Evolutionary conservation across 2,888 invertebrate species (phyloP).

Genomic region (Sicus ferrugineus): DNA sequence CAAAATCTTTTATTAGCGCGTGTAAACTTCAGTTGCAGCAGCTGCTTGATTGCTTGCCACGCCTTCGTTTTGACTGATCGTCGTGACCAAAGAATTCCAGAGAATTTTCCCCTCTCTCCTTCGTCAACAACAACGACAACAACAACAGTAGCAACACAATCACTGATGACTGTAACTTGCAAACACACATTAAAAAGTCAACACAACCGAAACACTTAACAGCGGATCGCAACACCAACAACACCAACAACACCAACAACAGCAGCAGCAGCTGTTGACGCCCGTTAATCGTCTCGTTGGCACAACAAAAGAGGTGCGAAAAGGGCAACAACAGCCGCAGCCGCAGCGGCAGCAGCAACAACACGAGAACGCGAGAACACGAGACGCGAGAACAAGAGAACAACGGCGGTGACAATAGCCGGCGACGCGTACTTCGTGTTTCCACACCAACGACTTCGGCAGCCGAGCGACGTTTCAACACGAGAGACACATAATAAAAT

Average conservation of each 20-base stretch:
- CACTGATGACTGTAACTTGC: background rate
- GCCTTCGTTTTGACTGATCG: background rate
- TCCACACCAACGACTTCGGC: slow-evolving; percentile 1
- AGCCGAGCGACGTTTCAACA: slow-evolving; percentile 12
- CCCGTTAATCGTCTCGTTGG: slow-evolving; percentile 36
- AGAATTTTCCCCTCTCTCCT: too few species aligned
- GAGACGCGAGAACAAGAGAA: background rate
- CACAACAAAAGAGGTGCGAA: slow-evolving; percentile 46
- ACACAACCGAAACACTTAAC: background rate
- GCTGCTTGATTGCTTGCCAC: background rate
- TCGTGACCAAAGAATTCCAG: too few species aligned
- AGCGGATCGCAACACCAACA: background rate
- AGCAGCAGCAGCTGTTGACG: slow-evolving; percentile 9
- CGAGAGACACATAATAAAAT: slow-evolving; percentile 23
- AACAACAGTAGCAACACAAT: background rate
- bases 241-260: too few species aligned
- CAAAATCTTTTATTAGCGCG: background rate
- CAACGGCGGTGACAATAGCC: background rate
- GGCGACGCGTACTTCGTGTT: slow-evolving; percentile 1
- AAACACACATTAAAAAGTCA: slow-evolving; percentile 13
- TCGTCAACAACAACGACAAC: background rate
- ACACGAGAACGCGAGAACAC: too few species aligned
- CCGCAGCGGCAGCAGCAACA: background rate
- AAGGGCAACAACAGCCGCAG: slow-evolving; percentile 37
- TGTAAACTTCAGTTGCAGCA: background rate